Conservation (phyloP, 2,888 invertebrate species). For the Mamestra brassicae region DNA sequence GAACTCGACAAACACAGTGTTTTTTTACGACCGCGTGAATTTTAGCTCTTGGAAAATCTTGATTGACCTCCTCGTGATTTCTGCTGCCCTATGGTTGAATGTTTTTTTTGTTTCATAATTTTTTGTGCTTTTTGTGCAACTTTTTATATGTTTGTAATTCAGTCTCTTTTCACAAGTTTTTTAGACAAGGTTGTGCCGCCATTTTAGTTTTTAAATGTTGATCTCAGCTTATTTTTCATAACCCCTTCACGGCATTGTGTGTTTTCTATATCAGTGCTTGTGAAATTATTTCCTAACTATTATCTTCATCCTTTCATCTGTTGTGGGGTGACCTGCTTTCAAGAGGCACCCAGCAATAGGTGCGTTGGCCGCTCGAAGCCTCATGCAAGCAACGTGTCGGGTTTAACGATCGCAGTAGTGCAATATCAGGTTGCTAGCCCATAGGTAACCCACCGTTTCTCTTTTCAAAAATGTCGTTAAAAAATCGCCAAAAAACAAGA, state of each 20-base stretch:
- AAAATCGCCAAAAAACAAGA: conserved; percentile 8
- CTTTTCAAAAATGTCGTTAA: conserved; percentile 35
- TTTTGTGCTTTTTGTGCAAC: not conserved
- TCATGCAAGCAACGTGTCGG: conserved; percentile 41
- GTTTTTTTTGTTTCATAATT: not conserved
- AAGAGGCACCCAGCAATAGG: conserved; percentile 31
- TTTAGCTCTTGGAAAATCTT: conserved; percentile 1
- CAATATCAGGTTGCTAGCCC: conserved; percentile 38
- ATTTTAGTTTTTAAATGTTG: not conserved
- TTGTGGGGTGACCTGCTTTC: conserved; percentile 45
- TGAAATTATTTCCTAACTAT: not conserved
- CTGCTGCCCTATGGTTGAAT: conserved; percentile 11
- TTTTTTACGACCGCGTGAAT: not conserved
- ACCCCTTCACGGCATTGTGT: not conserved
- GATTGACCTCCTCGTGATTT: conserved; percentile 1
- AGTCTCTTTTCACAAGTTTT: not conserved
- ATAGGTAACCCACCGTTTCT: conserved; percentile 34
- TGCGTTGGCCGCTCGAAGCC: conserved; percentile 36
- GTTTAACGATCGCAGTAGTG: conserved; percentile 43
- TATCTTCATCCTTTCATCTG: conserved; percentile 30
- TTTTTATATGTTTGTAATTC: not conserved
- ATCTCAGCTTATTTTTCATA: not conserved
- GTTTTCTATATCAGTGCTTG: not conserved
- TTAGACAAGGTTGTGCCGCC: not conserved
- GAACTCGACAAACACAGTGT: conserved; percentile 53